Conservation (phyloP, 2,888 invertebrate genomes). For the Lochmaea capreae region DNA sequence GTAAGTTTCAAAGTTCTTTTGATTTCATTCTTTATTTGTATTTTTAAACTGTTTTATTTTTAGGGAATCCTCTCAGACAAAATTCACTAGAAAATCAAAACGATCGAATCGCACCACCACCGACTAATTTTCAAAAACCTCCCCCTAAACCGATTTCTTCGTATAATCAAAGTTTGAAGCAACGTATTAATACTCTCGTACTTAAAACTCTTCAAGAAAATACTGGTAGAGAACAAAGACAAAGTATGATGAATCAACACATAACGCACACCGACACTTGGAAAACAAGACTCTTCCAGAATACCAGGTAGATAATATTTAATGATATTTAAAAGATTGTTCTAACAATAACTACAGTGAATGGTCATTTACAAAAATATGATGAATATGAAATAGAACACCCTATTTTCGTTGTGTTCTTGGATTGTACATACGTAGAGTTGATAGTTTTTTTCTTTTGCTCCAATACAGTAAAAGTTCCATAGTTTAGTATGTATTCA, state of each 20-base stretch:
- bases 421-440: no score
- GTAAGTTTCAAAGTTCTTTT: constrained; percentile 44
- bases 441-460: no score
- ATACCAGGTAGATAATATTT: constrained; percentile 66
- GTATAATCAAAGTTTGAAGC: constrained; percentile 84
- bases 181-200: constrained; percentile 88
- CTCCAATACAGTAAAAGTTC: no score
- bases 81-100: constrained; percentile 31
- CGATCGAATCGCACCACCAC: constrained; percentile 28
- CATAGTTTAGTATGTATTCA: no score
- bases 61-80: constrained; percentile 39
- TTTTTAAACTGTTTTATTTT: constrained; percentile 20
- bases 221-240: constrained; percentile 73
- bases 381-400: no score
- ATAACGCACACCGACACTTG: constrained; percentile 73
- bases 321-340: background rate
- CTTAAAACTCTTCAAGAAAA: constrained; percentile 92
- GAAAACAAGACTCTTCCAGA: constrained; percentile 84
- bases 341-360: no score
- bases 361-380: no score
- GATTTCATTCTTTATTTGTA: background rate
- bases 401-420: no score
- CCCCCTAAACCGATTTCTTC: constrained; percentile 60
- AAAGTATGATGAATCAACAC: constrained; percentile 60
- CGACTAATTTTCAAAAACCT: constrained; percentile 35